Conservation (phyloP, 2,113 vertebrate species). For the Chamaetylas fuelleborni region DNA sequence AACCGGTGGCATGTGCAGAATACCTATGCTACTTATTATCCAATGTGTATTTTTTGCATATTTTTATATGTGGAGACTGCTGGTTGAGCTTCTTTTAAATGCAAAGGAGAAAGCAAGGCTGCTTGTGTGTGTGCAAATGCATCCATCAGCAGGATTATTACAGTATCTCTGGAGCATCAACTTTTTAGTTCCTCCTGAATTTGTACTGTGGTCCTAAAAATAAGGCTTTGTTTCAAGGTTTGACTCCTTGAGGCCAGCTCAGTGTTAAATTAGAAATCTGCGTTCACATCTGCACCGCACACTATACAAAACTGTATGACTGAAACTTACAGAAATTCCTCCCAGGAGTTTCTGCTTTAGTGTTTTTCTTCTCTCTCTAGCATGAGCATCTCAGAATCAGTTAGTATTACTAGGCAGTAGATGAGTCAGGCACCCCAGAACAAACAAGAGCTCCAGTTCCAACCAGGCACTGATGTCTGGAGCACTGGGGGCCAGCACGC, state of each 20-base stretch:
- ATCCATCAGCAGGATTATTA: not conserved
- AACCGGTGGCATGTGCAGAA: not conserved
- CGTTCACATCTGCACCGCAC: not conserved
- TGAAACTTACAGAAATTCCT: not conserved
- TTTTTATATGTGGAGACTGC: not conserved
- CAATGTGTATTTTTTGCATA: not conserved
- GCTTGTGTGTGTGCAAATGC: not conserved
- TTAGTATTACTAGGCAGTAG: not conserved
- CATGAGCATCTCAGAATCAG: not conserved
- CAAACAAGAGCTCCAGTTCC: not conserved
- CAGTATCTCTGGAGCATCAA: not conserved
- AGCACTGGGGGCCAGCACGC: not conserved
- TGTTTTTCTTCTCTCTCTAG: not conserved
- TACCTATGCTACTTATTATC: not conserved
- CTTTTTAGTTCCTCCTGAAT: not conserved
- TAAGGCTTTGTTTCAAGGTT: not conserved
- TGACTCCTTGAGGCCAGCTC: not conserved
- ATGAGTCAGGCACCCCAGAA: not conserved
- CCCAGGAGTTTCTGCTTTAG: not conserved
- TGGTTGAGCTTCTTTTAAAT: not conserved
- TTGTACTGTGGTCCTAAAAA: not conserved
- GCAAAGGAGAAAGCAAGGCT: not conserved
- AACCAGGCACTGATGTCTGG: accelerated
- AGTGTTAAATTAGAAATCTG: not conserved
- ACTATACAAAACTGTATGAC: not conserved